Evolutionary conservation across 2,888 invertebrate species (phyloP), one percentile per base, ranked within the genome.

Genomic region (Calliopum simillimum): DNA sequence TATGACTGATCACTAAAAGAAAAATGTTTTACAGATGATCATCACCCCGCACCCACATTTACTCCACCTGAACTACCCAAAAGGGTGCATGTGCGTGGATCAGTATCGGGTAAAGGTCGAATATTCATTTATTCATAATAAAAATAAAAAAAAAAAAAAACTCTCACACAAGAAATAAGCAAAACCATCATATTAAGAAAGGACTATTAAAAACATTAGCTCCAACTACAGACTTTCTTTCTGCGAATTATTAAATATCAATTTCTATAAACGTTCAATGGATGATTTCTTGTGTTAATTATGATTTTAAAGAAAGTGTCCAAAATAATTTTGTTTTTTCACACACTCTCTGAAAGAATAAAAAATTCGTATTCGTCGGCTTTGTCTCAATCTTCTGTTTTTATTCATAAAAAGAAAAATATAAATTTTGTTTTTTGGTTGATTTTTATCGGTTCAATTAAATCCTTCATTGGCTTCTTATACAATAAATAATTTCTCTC

Each of bases 31-130:
- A 91, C 95, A 95, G 95, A 95, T 94, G 95, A 95, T 91, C 94
- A 94, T 92, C 95, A 95, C 91, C 94, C 95, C 92, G 95, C 95
- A 91, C 96, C 96, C 90, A 96, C 96, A 90, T 96, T 96, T 91
- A 97, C 96, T 90, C 96, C 96, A 91, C 96, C 96, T 92, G 96
- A 96, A 94, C 94, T 97, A 91, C 96, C 96, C 91, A 97, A 97
- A 94, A 94, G 95, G 93, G 95, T 95, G 92, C 96, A 96, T 93
- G 93, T 95, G 89, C 92, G 96, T 95, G 96, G 96, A 95, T 90
- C 88, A 82, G 84, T 88, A 83, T 84, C 86, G 84, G 86, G 84
- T 84, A 84, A 84, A 81, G 69, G 11, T 33, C 56, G 21, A 58
- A 19, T 53, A 6, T 65, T 46, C 21, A 56, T 61, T 33, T 33